A percentile compares a stretch with the other conserved stretches of the same genome.
Conservation (phyloP, 2,113 vertebrate species). For the Cyprinus carpio region DNA sequence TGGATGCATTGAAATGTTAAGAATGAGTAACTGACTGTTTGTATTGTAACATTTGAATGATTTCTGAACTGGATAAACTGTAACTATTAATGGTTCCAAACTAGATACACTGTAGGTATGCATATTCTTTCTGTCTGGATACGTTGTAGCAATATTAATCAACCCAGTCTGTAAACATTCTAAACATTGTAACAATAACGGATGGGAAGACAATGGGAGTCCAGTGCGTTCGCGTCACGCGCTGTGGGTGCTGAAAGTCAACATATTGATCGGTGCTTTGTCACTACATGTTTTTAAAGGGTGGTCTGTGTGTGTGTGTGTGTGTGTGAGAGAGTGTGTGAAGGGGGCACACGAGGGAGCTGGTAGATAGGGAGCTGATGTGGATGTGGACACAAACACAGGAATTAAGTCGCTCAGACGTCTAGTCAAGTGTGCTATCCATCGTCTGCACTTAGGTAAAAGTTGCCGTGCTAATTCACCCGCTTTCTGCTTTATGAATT, state of each 20-base stretch:
- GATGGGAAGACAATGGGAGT: slow-evolving; percentile 57
- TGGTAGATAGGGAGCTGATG: slow-evolving; percentile 23
- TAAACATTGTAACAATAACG: slow-evolving; percentile 15
- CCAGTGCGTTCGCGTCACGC: slow-evolving; percentile 45
- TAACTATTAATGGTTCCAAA: neutral
- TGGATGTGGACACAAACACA: slow-evolving; percentile 56
- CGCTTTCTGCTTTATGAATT: neutral
- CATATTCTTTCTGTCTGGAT: neutral
- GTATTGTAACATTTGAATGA: neutral
- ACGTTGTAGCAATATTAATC: neutral
- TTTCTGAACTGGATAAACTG: neutral
- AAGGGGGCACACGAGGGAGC: neutral
- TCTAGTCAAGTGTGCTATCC: neutral
- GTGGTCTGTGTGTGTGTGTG: slow-evolving; percentile 4
- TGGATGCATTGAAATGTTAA: neutral
- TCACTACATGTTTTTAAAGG: slow-evolving; percentile 64
- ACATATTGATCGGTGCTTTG: slow-evolving; percentile 72
- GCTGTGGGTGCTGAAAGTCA: slow-evolving; percentile 57
- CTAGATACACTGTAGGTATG: neutral
- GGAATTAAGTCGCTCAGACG: slow-evolving; percentile 61
- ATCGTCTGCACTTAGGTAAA: neutral
- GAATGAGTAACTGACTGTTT: neutral
- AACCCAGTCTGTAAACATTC: neutral
- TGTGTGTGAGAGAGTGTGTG: neutral
- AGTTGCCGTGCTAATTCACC: neutral